Conservation (phyloP, 2,797 vertebrate species). For the Avahi laniger region DNA sequence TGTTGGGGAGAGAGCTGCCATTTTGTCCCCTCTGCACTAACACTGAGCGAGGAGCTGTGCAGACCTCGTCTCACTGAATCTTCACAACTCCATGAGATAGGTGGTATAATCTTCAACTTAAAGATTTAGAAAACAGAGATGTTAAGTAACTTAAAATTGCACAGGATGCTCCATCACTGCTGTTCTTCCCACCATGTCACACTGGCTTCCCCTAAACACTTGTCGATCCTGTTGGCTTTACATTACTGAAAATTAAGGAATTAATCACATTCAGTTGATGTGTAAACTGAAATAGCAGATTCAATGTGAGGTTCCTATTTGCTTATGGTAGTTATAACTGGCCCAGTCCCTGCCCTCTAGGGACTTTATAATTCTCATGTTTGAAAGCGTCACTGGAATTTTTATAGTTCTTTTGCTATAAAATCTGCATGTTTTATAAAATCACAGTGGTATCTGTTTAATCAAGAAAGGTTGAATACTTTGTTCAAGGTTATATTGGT, state of each 20-base stretch:
- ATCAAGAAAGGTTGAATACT: neutral
- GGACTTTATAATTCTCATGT: neutral
- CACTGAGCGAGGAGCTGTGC: neutral
- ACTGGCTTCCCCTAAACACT: neutral
- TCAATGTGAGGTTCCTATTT: neutral
- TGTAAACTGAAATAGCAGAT: neutral
- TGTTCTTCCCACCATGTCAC: neutral
- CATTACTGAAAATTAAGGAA: neutral
- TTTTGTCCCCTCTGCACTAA: neutral
- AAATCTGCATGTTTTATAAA: neutral
- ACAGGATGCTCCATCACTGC: neutral
- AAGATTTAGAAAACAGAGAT: neutral
- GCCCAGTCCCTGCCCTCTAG: neutral
- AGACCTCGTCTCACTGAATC: neutral
- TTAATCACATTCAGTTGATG: neutral
- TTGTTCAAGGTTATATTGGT: neutral
- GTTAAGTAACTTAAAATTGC: neutral
- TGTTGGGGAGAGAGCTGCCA: neutral
- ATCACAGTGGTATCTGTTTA: neutral
- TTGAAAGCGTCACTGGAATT: neutral
- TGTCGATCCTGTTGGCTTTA: neutral
- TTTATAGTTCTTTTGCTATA: neutral
- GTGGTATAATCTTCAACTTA: neutral
- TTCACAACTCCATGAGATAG: neutral
- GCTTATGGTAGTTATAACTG: neutral